These are phyloP conservation scores for Mormyrus hasselquistii DNA, from an alignment of 2,797 vertebrate genomes.

Conservation along the genomic window DNA sequence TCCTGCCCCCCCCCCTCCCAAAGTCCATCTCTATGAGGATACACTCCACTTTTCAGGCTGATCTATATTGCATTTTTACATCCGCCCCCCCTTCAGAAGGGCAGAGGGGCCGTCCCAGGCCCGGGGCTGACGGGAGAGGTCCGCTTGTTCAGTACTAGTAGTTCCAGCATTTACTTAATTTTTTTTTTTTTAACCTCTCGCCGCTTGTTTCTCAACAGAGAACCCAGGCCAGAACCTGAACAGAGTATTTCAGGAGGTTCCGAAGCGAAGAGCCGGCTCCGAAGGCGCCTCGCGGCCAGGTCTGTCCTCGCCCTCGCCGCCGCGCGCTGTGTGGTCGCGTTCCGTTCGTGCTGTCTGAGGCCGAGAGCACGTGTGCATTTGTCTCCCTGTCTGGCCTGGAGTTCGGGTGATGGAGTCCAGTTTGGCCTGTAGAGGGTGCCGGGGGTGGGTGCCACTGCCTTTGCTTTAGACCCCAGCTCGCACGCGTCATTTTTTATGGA, in stretches of 20 bases:
- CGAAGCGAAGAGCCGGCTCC: slow-evolving; percentile 89
- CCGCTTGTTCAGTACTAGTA: not conserved
- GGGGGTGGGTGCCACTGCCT: not conserved
- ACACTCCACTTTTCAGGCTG: not conserved
- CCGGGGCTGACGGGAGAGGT: not conserved
- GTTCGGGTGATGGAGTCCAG: slow-evolving; percentile 59
- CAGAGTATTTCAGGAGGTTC: slow-evolving; percentile 92
- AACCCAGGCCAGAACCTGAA: slow-evolving; percentile 94
- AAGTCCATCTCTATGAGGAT: not conserved
- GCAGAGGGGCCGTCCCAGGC: not conserved
- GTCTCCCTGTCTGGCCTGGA: slow-evolving; percentile 78
- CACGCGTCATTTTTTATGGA: not conserved
- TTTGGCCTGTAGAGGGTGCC: not conserved
- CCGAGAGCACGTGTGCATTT: not conserved
- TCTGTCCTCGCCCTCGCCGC: slow-evolving; percentile 73
- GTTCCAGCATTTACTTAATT: not conserved
- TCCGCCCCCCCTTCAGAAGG: not conserved
- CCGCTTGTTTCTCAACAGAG: slow-evolving; percentile 91
- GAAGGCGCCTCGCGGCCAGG: slow-evolving; percentile 86
- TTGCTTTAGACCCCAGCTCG: not conserved
- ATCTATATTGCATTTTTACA: not conserved
- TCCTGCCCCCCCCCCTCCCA: not conserved
- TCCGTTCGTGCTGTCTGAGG: slow-evolving; percentile 50
- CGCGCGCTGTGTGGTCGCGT: slow-evolving; percentile 62
- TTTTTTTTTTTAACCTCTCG: slow-evolving; percentile 46